Evolutionary conservation across 1,140 invertebrate genomes (phyloP).

Genomic region (Musca domestica): DNA sequence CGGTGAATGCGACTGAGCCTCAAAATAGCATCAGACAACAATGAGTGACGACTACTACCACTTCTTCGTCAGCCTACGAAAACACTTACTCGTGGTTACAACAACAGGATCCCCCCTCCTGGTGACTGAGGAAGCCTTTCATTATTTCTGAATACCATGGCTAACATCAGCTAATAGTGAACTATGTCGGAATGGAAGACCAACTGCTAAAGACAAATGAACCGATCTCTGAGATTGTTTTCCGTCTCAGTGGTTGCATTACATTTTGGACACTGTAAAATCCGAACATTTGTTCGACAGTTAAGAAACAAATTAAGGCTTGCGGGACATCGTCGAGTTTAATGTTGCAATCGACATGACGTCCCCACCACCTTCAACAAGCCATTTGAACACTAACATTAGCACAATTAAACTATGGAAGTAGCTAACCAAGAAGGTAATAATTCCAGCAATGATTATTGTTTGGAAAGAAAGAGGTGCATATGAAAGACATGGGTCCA

Average conservation of each 20-base stretch:
- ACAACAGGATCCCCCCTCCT: constrained; percentile 6
- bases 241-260: too few species aligned
- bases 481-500: too few species aligned
- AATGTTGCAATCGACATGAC: constrained; percentile 19
- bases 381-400: constrained; percentile 16
- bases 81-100: constrained; percentile 13
- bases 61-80: constrained; percentile 2
- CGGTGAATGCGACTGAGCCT: too few species aligned
- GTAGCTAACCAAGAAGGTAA: background rate
- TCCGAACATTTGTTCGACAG: constrained; percentile 18
- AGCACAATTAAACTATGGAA: constrained; percentile 13
- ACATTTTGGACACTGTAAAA: constrained; percentile 2
- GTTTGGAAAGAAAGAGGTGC: too few species aligned
- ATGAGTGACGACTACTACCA: background rate
- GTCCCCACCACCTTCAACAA: constrained; percentile 15
- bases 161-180: too few species aligned
- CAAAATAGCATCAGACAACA: background rate
- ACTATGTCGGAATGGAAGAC: background rate
- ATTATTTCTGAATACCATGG: too few species aligned
- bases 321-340: constrained; percentile 15
- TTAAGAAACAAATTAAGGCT: constrained; percentile 22
- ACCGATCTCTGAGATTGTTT: background rate
- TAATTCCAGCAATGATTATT: too few species aligned
- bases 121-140: too few species aligned
- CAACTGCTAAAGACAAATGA: background rate